A percentile compares a stretch with the other conserved stretches of the same genome.
These are phyloP conservation scores for Poeciliopsis turneri DNA, from an alignment of 2,797 vertebrate species.

Conservation along the genomic window DNA sequence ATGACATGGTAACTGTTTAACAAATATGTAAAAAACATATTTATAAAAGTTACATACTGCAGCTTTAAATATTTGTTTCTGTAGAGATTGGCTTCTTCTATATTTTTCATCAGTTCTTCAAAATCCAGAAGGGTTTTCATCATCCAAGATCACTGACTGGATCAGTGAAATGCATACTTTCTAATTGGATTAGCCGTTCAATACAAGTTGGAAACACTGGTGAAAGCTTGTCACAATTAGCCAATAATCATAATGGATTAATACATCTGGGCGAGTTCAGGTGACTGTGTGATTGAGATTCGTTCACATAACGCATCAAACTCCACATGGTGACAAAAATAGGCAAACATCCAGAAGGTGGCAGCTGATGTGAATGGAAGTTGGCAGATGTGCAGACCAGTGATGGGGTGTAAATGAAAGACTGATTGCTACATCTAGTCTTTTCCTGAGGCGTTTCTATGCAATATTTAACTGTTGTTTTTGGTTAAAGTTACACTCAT, in stretches of 20 bases:
- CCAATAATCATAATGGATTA: background rate
- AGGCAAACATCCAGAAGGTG: background rate
- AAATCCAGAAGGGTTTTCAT: background rate
- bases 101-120: background rate
- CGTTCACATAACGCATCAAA: background rate
- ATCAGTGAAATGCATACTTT: background rate
- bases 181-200: background rate
- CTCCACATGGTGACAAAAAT: background rate
- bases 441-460: background rate
- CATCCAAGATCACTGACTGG: background rate
- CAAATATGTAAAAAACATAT: no score
- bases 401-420: background rate
- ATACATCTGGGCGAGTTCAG: background rate
- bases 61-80: no score
- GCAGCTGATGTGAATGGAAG: background rate
- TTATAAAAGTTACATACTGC: no score
- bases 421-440: background rate
- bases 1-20: no score
- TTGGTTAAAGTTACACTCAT: background rate
- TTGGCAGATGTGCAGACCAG: background rate
- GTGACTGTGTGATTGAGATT: background rate
- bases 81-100: no score
- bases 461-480: conserved; percentile 3
- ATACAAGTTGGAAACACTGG: background rate
- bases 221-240: background rate